phyloP scores from a whole-genome alignment of 1,140 invertebrate genomes.

The Sesamia nonagrioides region DNA sequence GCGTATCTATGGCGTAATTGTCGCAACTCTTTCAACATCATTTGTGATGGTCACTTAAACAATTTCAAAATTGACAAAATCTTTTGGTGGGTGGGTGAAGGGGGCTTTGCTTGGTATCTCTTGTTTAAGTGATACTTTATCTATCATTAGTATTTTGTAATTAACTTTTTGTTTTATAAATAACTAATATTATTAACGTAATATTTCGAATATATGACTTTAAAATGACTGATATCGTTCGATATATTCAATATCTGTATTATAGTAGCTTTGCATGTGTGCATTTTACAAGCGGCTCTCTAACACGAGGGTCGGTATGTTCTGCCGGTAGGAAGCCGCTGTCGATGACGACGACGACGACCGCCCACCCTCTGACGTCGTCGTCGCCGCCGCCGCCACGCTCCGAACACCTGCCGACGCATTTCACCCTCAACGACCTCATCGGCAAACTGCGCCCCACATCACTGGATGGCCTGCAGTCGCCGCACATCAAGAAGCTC shows the following conservation, averaged over 20 bases:
- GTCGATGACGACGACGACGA: conserved; percentile 87
- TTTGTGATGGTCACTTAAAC: conserved; percentile 40
- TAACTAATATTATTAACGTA: conserved; percentile 24
- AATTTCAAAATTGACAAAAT: conserved; percentile 68
- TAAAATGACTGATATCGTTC: background rate
- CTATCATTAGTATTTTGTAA: conserved; percentile 30
- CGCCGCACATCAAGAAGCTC: conserved; percentile 82
- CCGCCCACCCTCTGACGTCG: conserved; percentile 85
- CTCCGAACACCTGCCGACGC: conserved; percentile 85
- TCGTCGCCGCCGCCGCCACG: conserved; percentile 84
- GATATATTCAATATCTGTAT: background rate
- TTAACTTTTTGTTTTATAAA: conserved; percentile 18
- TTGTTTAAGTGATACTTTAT: conserved; percentile 60
- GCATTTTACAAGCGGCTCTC: conserved; percentile 58
- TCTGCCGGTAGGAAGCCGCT: conserved; percentile 82
- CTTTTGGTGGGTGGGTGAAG: conserved; percentile 88
- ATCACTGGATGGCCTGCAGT: conserved; percentile 86
- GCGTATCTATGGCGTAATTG: conserved; percentile 49
- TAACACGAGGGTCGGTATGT: conserved; percentile 72
- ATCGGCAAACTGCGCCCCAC: conserved; percentile 85
- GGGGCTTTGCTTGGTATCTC: conserved; percentile 89
- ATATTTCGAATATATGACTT: background rate
- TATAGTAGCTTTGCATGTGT: conserved; percentile 4
- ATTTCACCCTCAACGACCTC: conserved; percentile 85
- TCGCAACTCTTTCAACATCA: conserved; percentile 28